Evolutionary conservation across 35 echinoderm and acorn worm genomes (phyloP).

Genomic region (Eucidaris tribuloides): DNA sequence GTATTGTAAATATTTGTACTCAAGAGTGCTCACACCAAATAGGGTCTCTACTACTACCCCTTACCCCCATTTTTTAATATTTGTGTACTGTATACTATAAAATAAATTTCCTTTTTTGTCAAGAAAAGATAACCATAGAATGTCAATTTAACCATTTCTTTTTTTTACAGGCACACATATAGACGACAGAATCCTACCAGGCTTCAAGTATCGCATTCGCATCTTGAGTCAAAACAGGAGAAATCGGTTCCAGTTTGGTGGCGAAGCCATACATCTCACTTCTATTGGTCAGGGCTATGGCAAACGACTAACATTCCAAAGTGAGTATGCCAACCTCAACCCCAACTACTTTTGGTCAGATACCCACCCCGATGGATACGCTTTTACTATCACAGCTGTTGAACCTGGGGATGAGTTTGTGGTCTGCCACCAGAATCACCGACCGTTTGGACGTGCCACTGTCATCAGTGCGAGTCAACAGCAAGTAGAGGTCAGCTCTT

Average conservation of each 20-base stretch:
- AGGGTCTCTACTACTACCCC: too few species aligned
- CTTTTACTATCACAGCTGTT: constrained; percentile 51
- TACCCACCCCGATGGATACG: constrained; percentile 42
- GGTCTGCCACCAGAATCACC: constrained; percentile 22
- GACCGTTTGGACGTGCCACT: constrained; percentile 52
- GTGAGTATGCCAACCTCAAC: constrained; percentile 38
- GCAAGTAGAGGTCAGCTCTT: constrained; percentile 45
- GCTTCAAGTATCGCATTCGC: constrained; percentile 69
- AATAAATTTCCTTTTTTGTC: too few species aligned
- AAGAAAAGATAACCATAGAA: too few species aligned
- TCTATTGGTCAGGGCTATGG: constrained; percentile 75
- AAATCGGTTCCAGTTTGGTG: constrained; percentile 46
- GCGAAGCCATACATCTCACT: constrained; percentile 35
- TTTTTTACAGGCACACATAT: constrained; percentile 51
- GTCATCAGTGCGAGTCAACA: constrained; percentile 32
- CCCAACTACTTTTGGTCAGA: constrained; percentile 76
- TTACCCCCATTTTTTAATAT: too few species aligned
- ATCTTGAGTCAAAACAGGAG: neutral
- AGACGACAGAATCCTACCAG: constrained; percentile 53
- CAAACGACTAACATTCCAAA: constrained; percentile 65
- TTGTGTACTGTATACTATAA: too few species aligned
- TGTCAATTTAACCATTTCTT: constrained; percentile 5
- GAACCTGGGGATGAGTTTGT: constrained; percentile 30
- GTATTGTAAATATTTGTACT: too few species aligned
- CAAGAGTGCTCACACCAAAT: too few species aligned